These are phyloP conservation scores for Pachycephus smyrnensis DNA, from an alignment of 2,888 invertebrate genomes.

Conservation along the genomic window DNA sequence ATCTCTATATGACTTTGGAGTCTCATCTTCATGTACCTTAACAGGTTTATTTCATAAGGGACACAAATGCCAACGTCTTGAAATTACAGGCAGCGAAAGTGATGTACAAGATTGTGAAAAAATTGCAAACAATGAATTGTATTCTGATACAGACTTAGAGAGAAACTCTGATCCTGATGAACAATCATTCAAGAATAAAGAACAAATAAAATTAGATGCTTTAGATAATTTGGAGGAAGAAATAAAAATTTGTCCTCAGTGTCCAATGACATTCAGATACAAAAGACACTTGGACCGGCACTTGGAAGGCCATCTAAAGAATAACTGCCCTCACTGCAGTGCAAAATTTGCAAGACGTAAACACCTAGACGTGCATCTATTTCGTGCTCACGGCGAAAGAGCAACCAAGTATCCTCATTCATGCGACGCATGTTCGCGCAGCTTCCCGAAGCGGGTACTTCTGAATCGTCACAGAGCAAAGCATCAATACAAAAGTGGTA, in stretches of 20 bases:
- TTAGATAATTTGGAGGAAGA: slow-evolving; percentile 9
- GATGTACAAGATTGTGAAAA: not conserved
- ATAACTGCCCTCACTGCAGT: slow-evolving; percentile 59
- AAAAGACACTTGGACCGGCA: slow-evolving; percentile 58
- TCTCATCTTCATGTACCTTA: not conserved
- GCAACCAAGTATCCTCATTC: slow-evolving; percentile 42
- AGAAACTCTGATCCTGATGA: slow-evolving; percentile 15
- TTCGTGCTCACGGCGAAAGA: slow-evolving; percentile 52
- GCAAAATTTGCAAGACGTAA: slow-evolving; percentile 57
- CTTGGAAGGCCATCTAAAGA: slow-evolving; percentile 59
- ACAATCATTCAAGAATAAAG: not conserved
- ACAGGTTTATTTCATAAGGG: not conserved
- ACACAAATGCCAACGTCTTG: not conserved
- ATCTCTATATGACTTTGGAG: not conserved
- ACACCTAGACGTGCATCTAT: slow-evolving; percentile 56
- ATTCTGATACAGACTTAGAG: slow-evolving; percentile 15
- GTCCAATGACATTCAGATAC: slow-evolving; percentile 54
- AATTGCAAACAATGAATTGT: not conserved
- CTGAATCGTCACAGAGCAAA: slow-evolving; percentile 56
- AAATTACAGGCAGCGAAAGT: not conserved
- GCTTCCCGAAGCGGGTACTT: slow-evolving; percentile 46
- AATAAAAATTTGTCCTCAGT: slow-evolving; percentile 44
- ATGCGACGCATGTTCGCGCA: slow-evolving; percentile 45
- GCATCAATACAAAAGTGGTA: slow-evolving; percentile 54
- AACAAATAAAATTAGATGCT: slow-evolving; percentile 1